Conservation (phyloP, 2,113 vertebrate genomes). For the Panthera leo region DNA sequence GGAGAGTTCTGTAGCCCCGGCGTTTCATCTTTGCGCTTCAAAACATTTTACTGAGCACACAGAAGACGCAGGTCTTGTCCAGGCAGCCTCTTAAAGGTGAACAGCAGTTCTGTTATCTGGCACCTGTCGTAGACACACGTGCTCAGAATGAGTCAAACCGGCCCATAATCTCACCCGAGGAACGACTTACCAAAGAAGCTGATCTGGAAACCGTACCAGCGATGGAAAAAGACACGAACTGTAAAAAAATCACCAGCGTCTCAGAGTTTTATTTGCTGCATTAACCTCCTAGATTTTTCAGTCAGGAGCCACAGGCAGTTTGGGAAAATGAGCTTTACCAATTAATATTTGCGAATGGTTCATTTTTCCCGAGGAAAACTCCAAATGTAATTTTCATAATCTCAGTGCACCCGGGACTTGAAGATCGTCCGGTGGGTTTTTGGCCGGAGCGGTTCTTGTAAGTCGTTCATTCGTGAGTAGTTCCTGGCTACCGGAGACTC, state of each 20-base stretch:
- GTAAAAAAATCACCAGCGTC: background rate
- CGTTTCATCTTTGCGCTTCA: background rate
- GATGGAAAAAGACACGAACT: background rate
- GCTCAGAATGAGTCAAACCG: background rate
- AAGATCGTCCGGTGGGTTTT: background rate
- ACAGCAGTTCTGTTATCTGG: fast-evolving
- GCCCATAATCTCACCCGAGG: background rate
- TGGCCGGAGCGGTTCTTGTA: fast-evolving
- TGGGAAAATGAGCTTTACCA: background rate
- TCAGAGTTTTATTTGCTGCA: too few relatives aligned
- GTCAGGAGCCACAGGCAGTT: background rate
- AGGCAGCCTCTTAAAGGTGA: background rate
- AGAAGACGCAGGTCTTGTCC: background rate
- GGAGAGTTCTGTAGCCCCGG: background rate
- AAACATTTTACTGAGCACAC: background rate
- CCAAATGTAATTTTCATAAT: background rate
- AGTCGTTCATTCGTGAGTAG: fast-evolving
- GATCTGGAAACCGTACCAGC: background rate
- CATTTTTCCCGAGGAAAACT: background rate
- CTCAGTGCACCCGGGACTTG: background rate
- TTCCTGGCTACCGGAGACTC: fast-evolving
- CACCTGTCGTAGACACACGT: fast-evolving
- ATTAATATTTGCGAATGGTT: background rate
- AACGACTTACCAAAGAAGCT: background rate
- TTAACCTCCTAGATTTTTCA: background rate